phyloP scores from a whole-genome alignment of 2,888 invertebrate genomes.

The Nasonovia ribisnigri region DNA sequence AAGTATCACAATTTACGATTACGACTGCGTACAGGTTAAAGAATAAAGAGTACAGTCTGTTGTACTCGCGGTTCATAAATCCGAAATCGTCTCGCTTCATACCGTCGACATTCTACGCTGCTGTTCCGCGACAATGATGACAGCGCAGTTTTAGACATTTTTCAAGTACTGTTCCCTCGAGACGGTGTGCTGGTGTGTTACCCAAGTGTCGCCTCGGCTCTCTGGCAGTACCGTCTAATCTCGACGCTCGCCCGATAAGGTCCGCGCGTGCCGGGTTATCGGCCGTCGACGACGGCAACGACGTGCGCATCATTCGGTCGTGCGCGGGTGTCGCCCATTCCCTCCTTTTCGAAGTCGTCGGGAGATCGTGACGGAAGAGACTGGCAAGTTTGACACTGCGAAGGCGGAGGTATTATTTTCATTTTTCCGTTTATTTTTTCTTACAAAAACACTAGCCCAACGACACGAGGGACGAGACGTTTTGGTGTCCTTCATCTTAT shows the following conservation, averaged over 20 bases:
- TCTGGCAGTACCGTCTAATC: neutral
- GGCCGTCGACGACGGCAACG: neutral
- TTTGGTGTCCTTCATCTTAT: neutral
- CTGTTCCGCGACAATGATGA: neutral
- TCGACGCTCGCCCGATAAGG: neutral
- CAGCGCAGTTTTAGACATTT: neutral
- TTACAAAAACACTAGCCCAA: neutral
- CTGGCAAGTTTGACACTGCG: neutral
- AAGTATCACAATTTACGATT: too few species aligned
- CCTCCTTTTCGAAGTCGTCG: constrained; percentile 45
- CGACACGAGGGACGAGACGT: neutral
- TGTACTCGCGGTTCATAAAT: neutral
- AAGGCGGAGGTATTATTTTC: neutral
- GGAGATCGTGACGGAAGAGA: neutral
- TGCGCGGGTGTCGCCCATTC: neutral
- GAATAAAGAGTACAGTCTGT: too few species aligned
- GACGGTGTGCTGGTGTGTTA: neutral
- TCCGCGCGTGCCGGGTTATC: neutral
- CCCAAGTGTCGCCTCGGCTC: neutral
- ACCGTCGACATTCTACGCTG: neutral
- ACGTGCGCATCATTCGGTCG: neutral
- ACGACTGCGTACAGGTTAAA: too few species aligned
- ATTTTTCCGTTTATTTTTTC: neutral
- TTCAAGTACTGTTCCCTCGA: neutral
- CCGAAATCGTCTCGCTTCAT: neutral